Evolutionary conservation across 2,113 vertebrate species (phyloP).

Genomic region (Ellobius talpinus): DNA sequence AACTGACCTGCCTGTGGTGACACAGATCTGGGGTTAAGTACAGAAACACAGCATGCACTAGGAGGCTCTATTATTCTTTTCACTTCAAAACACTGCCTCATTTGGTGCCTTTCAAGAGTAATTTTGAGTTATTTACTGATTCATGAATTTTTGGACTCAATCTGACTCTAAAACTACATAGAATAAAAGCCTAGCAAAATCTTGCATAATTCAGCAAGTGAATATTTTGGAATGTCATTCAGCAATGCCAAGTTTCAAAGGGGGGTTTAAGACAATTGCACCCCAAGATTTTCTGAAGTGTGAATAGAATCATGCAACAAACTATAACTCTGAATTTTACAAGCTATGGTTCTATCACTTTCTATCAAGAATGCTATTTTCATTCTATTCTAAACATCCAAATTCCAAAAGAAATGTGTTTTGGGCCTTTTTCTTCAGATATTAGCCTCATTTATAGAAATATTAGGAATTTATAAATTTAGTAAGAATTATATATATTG

Average conservation of each 20-base stretch:
- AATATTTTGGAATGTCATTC: constrained; percentile 67
- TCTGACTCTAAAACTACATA: constrained; percentile 59
- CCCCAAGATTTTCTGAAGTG: constrained; percentile 73
- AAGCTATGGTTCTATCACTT: constrained; percentile 38
- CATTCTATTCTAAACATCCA: background rate
- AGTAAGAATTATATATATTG: background rate
- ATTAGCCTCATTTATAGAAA: background rate
- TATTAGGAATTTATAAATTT: background rate
- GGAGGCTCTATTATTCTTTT: background rate
- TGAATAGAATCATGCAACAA: constrained; percentile 61
- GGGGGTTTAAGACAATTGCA: background rate
- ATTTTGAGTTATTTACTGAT: constrained; percentile 67
- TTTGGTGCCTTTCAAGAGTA: constrained; percentile 21
- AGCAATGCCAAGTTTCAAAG: constrained; percentile 64
- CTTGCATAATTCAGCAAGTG: constrained; percentile 44
- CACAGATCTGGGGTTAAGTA: background rate
- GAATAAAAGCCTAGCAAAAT: constrained; percentile 56
- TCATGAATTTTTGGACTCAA: constrained; percentile 59
- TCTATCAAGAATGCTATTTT: constrained; percentile 40
- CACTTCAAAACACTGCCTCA: background rate
- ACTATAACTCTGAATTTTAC: constrained; percentile 25
- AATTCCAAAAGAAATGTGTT: constrained; percentile 7
- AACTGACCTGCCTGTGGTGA: background rate
- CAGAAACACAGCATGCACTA: background rate
- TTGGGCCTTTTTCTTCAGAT: background rate